Evolutionary conservation across 2,797 vertebrate species (phyloP).

Genomic region (Carcharodon carcharias): DNA sequence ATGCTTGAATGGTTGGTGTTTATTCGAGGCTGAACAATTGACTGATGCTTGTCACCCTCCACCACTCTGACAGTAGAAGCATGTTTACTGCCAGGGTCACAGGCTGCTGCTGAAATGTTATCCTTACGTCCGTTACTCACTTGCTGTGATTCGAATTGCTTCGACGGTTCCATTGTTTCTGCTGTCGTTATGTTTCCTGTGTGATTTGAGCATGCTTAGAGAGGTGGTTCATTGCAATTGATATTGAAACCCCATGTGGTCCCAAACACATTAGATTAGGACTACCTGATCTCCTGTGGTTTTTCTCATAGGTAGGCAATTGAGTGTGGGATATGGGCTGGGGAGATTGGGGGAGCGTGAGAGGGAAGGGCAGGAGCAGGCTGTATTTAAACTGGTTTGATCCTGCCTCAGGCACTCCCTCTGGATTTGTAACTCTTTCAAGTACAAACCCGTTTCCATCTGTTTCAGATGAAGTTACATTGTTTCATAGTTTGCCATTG

Average conservation of each 20-base stretch:
- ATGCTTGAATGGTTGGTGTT: not conserved
- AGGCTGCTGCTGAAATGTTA: not conserved
- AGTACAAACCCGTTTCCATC: too few relatives aligned
- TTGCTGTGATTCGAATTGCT: not conserved
- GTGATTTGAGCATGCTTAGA: not conserved
- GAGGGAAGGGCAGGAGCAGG: not conserved
- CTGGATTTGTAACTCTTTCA: too few relatives aligned
- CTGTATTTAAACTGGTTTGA: not conserved
- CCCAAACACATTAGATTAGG: not conserved
- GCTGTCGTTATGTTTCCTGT: not conserved
- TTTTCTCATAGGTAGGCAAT: not conserved
- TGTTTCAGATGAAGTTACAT: too few relatives aligned
- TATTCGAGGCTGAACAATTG: not conserved
- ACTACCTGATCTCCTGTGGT: not conserved
- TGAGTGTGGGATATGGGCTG: not conserved
- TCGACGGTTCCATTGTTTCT: not conserved
- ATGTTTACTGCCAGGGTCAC: not conserved
- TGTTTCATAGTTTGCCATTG: too few relatives aligned
- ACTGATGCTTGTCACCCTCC: not conserved
- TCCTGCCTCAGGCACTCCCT: not conserved
- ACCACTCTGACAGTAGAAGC: not conserved
- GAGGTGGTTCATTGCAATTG: not conserved
- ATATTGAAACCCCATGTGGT: not conserved
- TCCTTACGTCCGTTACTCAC: not conserved
- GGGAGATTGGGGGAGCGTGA: too few relatives aligned